Conservation (phyloP, 1,140 invertebrate genomes). For the Proales similis region DNA sequence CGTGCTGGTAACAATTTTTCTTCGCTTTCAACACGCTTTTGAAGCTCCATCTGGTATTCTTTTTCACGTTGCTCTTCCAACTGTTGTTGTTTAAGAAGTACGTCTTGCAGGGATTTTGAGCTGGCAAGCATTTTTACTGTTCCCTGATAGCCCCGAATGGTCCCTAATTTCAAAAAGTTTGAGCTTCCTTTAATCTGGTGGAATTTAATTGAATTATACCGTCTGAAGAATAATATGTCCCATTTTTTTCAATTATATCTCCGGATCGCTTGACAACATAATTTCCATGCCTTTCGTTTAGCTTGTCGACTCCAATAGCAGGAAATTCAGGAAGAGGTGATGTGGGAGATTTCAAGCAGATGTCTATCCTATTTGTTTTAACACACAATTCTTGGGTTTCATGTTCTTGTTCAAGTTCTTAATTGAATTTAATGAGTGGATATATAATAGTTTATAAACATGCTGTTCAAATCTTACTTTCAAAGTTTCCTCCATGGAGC, state of each 20-base stretch:
- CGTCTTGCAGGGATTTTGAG: constrained; percentile 24
- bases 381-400: neutral
- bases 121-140: constrained; percentile 19
- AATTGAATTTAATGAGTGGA: neutral
- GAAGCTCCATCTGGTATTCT: constrained; percentile 12
- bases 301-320: constrained; percentile 12
- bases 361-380: neutral
- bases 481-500: neutral
- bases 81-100: constrained; percentile 26
- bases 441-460: neutral
- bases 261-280: constrained; percentile 22
- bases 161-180: too few species aligned
- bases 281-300: constrained; percentile 26
- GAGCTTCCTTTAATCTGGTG: too few species aligned
- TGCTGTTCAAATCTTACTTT: neutral
- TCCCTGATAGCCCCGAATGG: constrained; percentile 25
- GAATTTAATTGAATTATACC: too few species aligned
- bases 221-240: constrained; percentile 31
- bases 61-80: constrained; percentile 7
- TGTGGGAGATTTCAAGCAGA: constrained; percentile 8
- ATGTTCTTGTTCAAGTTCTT: constrained; percentile 2
- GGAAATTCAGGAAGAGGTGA: constrained; percentile 35
- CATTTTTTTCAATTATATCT: constrained; percentile 38
- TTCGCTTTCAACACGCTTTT: constrained; percentile 1
- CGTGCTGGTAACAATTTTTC: constrained; percentile 2